Evolutionary conservation across 1,140 invertebrate genomes (phyloP), one percentile per base, ranked within the genome.

Genomic region (Heliconius hewitsoni): DNA sequence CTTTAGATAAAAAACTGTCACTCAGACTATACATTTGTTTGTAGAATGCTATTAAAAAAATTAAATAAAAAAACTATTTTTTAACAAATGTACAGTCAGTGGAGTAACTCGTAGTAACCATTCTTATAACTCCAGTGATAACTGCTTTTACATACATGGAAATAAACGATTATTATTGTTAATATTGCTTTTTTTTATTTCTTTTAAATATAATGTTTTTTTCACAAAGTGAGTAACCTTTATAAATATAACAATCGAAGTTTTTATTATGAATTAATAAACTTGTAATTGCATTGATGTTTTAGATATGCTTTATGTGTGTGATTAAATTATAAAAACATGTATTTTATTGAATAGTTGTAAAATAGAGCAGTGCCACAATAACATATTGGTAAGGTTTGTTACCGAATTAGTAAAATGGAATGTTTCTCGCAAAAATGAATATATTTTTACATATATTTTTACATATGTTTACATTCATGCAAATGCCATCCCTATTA

Each of bases 61-160:
- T 30, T 66, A 57, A 57, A 60, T 66, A 66, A 30, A 18, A 6
- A 30, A 30, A 30, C 6, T 30, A 66, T 66, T 23, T 66, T 30
- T 27, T 30, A 37, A 37, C 3, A 30, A 27, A 66, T 66, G 60
- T 66, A 66, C 60, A 66, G 60, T 66, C 60, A 66, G 27, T 23
- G 13, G 13, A 27, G 27, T 66, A 66, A 66, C 23, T 19, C 13
- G 13, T 27, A 27, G 60, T 66, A 66, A 27, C 13, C 27, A 6
- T 66, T 66, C 60, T 66, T 66, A 66, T 66, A 13, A 66, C 60
- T 71, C 57, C 60, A 79, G 71, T 27, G 60, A 74, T 79, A 72
- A 79, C 78, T 79, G 75, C 73, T 79, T 79, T 79, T 79, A 70
- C 78, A 70, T 79, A 27, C 66, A 78, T 27, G 52, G 8, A 73